These are phyloP conservation scores for Onthophagus sagittarius DNA, from an alignment of 2,888 invertebrate species.

Conservation along the genomic window DNA sequence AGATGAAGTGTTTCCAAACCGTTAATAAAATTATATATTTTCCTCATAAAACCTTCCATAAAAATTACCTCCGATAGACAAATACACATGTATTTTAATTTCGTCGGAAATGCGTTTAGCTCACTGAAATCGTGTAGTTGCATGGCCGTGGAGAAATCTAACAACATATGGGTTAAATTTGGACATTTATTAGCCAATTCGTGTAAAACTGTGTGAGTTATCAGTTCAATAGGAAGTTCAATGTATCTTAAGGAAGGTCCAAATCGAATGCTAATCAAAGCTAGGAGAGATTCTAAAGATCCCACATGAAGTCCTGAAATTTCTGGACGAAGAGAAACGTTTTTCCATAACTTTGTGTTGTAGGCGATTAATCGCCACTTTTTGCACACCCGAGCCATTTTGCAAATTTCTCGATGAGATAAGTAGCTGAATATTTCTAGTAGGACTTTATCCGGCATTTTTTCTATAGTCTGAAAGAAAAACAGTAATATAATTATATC, in stretches of 20 bases:
- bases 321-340: slow-evolving; percentile 94
- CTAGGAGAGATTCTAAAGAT: slow-evolving; percentile 81
- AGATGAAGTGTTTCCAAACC: slow-evolving; percentile 95
- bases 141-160: slow-evolving; percentile 99
- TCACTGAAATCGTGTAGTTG: slow-evolving; percentile 99
- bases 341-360: slow-evolving; percentile 92
- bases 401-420: slow-evolving; percentile 89
- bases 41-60: slow-evolving; percentile 99
- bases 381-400: slow-evolving; percentile 90
- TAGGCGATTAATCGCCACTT: slow-evolving; percentile 96
- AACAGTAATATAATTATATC: slow-evolving; percentile 8
- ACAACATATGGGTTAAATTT: slow-evolving; percentile 90
- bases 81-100: slow-evolving; percentile 77
- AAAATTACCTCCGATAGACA: slow-evolving; percentile 99
- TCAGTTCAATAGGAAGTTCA: slow-evolving; percentile 92
- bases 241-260: slow-evolving; percentile 85
- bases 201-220: slow-evolving; percentile 94
- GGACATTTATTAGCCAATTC: slow-evolving; percentile 95
- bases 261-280: slow-evolving; percentile 83
- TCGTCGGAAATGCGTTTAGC: slow-evolving; percentile 97
- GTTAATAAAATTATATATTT: slow-evolving; percentile 99
- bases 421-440: slow-evolving; percentile 92
- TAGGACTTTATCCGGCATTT: slow-evolving; percentile 94
- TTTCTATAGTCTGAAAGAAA: slow-evolving; percentile 81
- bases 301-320: slow-evolving; percentile 91